Conservation (phyloP, 2,797 vertebrate genomes). For the Chloroceryle inda region DNA sequence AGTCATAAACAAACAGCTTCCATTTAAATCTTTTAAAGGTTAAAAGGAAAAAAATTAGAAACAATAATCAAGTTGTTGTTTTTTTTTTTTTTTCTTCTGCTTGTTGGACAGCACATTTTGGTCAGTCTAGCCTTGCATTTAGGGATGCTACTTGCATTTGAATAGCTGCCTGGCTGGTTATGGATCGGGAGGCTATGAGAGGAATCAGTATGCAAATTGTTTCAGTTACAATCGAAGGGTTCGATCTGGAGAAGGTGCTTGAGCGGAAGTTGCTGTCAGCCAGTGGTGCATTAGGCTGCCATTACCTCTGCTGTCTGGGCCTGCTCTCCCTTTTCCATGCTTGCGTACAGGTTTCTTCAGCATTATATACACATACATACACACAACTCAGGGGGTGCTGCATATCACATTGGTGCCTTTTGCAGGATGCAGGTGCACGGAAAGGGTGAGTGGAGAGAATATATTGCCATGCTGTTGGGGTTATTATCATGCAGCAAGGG, state of each 20-base stretch:
- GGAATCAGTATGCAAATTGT: conserved; percentile 99
- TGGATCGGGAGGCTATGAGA: conserved; percentile 91
- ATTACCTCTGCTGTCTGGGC: conserved; percentile 74
- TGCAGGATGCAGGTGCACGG: conserved; percentile 36
- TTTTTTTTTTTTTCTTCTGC: conserved; percentile 60
- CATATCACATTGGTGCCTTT: conserved; percentile 61
- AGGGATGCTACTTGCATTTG: conserved; percentile 91
- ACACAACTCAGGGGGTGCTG: conserved; percentile 70
- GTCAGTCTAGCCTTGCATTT: conserved; percentile 86
- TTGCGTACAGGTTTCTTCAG: conserved; percentile 70
- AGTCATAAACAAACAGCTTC: conserved; percentile 82
- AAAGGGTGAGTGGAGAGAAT: conserved; percentile 47
- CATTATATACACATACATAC: conserved; percentile 34
- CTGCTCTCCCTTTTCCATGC: conserved; percentile 64
- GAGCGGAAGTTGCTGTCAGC: conserved; percentile 91
- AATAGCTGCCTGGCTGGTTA: conserved; percentile 94
- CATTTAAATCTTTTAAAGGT: conserved; percentile 79
- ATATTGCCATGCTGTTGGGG: conserved; percentile 41
- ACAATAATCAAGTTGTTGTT: conserved; percentile 28
- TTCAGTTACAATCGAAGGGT: conserved; percentile 99
- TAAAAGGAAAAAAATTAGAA: conserved; percentile 66
- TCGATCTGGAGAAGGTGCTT: conserved; percentile 91
- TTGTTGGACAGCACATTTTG: conserved; percentile 76
- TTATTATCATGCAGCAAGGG: conserved; percentile 80
- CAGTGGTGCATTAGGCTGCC: conserved; percentile 87